Evolutionary conservation across 2,797 vertebrate species (phyloP).

Genomic region (Ciconia nigra): DNA sequence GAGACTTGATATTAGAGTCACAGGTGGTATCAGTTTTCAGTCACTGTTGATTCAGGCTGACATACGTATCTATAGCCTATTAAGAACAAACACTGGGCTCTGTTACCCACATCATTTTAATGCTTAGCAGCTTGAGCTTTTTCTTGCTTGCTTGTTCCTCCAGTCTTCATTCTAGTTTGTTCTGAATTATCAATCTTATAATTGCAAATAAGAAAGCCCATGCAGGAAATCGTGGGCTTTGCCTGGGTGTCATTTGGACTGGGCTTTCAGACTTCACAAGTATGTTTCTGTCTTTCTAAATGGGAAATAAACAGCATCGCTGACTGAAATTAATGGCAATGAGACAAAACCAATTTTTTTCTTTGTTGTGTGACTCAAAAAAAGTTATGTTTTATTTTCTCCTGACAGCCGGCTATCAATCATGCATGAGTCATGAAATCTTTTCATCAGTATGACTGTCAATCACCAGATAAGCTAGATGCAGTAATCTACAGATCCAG

Average conservation of each 20-base stretch:
- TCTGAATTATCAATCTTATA: background rate
- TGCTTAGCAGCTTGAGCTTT: background rate
- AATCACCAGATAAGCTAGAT: conserved; percentile 11
- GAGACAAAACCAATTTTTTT: background rate
- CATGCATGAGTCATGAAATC: background rate
- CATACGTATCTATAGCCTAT: background rate
- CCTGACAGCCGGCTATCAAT: conserved; percentile 8
- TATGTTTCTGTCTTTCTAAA: background rate
- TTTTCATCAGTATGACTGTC: conserved; percentile 13
- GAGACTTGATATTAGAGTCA: background rate
- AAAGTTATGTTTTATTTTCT: background rate
- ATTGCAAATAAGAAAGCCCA: background rate
- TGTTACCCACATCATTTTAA: background rate
- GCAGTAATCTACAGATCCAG: background rate
- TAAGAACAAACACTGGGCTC: background rate
- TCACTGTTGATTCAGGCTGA: background rate
- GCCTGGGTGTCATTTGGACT: background rate
- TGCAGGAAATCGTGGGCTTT: background rate
- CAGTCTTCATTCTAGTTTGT: background rate
- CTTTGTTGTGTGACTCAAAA: background rate
- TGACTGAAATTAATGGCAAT: conserved; percentile 2
- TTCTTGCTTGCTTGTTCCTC: background rate
- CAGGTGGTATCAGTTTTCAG: background rate
- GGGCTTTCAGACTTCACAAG: background rate
- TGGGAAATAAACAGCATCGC: background rate